A percentile compares a stretch with the other conserved stretches of the same genome.
Evolutionary conservation across 2,113 vertebrate species (phyloP).

Genomic region (Phalacrocorax pelagicus): DNA sequence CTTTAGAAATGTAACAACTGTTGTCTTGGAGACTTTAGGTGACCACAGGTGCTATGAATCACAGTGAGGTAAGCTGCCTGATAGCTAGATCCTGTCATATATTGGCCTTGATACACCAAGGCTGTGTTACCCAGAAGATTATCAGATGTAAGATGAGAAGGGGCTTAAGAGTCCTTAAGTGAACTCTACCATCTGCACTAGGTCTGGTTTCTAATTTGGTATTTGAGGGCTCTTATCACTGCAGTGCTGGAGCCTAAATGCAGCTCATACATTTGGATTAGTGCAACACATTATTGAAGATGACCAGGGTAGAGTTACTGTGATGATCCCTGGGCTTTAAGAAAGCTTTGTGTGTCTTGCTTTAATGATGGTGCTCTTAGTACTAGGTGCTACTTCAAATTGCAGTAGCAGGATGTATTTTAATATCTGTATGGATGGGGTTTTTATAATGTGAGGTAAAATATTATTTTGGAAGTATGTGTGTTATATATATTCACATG

Average conservation of each 20-base stretch:
- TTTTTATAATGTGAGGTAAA: background rate
- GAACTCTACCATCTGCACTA: background rate
- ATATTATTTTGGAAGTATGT: background rate
- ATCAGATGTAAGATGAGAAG: constrained; percentile 20
- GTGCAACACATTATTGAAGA: background rate
- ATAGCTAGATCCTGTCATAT: background rate
- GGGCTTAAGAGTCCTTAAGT: background rate
- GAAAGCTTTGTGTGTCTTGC: background rate
- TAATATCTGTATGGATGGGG: background rate
- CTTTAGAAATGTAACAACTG: background rate
- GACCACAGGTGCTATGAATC: background rate
- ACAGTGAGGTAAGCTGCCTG: background rate
- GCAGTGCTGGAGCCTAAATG: background rate
- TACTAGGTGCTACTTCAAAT: background rate
- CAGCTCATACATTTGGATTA: background rate
- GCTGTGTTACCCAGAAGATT: background rate
- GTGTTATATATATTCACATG: background rate
- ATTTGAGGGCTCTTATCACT: background rate
- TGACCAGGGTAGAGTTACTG: background rate
- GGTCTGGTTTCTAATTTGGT: constrained; percentile 18
- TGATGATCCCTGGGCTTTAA: background rate
- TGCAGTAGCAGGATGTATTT: background rate
- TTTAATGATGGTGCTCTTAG: background rate
- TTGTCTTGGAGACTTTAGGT: background rate
- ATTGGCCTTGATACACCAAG: background rate